Percentiles rank a stretch among this genome's conserved stretches.
Evolutionary conservation across 2,888 invertebrate species (phyloP).

Genomic region (Acleris sparsana): DNA sequence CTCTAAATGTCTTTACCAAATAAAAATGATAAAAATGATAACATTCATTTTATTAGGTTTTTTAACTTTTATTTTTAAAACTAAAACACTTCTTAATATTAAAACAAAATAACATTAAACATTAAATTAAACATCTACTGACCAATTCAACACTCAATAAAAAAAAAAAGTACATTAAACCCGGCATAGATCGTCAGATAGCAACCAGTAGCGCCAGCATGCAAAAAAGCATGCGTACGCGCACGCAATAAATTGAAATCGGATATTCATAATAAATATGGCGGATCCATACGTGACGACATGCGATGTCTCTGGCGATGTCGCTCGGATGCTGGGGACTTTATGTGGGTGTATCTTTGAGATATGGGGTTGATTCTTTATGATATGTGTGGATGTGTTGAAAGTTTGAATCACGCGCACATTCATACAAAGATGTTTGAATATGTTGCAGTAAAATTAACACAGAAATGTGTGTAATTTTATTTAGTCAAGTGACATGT

Average conservation of each 20-base stretch:
- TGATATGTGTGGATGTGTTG: not conserved
- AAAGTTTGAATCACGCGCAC: not conserved
- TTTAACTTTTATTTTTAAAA: too few relatives aligned
- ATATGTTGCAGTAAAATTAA: too few relatives aligned
- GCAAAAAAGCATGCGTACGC: slow-evolving; percentile 40
- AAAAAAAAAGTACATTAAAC: slow-evolving; percentile 8
- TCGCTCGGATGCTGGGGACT: slow-evolving; percentile 43
- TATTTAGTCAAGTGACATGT: too few relatives aligned
- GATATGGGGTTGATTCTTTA: slow-evolving; percentile 30
- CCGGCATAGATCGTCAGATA: slow-evolving; percentile 35
- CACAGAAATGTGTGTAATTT: too few relatives aligned
- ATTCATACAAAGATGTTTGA: not conserved
- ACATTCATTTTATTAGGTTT: too few relatives aligned
- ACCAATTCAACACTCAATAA: not conserved
- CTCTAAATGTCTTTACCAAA: too few relatives aligned
- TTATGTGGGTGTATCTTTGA: slow-evolving; percentile 26
- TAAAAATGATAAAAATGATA: too few relatives aligned
- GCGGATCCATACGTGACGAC: slow-evolving; percentile 68
- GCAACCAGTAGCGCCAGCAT: slow-evolving; percentile 40
- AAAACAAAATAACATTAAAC: too few relatives aligned
- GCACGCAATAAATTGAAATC: slow-evolving; percentile 69
- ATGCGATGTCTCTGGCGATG: slow-evolving; percentile 57
- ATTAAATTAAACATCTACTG: too few relatives aligned
- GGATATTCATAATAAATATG: slow-evolving; percentile 75
- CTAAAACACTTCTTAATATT: too few relatives aligned